phyloP scores from a whole-genome alignment of 2,888 invertebrate genomes.

The Conchocele bisecta region DNA sequence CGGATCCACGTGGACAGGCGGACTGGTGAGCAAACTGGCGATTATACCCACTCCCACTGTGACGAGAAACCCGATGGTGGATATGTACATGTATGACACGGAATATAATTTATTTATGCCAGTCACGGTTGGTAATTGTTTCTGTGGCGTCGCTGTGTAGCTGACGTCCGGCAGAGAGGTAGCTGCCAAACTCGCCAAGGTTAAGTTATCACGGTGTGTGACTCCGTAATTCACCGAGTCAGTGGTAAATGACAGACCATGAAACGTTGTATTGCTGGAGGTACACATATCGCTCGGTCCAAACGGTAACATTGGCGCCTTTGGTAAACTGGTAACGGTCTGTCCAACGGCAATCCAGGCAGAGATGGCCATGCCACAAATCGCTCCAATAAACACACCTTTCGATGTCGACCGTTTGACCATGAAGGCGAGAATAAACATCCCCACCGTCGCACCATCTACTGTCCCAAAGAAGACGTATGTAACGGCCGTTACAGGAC shows the following conservation, averaged over 20 bases:
- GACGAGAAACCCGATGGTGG: conserved; percentile 7
- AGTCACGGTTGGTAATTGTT: neutral
- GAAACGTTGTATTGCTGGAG: too few species aligned
- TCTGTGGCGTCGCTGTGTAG: neutral
- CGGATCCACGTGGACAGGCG: too few species aligned
- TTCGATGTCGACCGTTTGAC: conserved; percentile 27
- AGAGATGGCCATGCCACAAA: conserved; percentile 23
- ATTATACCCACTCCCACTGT: conserved; percentile 10
- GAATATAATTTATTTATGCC: conserved; percentile 13
- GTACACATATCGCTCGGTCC: conserved; percentile 33
- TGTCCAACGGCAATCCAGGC: conserved; percentile 27
- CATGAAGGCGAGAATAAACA: conserved; percentile 29
- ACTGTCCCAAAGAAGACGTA: conserved; percentile 21
- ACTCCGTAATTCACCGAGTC: too few species aligned
- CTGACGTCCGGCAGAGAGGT: neutral
- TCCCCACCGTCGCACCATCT: conserved; percentile 32
- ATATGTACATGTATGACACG: conserved; percentile 17
- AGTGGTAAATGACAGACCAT: neutral
- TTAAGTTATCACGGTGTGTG: neutral
- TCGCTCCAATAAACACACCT: conserved; percentile 25
- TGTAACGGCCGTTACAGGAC: conserved; percentile 15
- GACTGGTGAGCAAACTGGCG: conserved; percentile 7
- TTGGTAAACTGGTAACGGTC: conserved; percentile 9
- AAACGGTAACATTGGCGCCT: neutral
- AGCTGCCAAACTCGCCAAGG: neutral